These are phyloP conservation scores for Xiphophorus maculatus DNA, from an alignment of 2,113 vertebrate species.

Conservation along the genomic window DNA sequence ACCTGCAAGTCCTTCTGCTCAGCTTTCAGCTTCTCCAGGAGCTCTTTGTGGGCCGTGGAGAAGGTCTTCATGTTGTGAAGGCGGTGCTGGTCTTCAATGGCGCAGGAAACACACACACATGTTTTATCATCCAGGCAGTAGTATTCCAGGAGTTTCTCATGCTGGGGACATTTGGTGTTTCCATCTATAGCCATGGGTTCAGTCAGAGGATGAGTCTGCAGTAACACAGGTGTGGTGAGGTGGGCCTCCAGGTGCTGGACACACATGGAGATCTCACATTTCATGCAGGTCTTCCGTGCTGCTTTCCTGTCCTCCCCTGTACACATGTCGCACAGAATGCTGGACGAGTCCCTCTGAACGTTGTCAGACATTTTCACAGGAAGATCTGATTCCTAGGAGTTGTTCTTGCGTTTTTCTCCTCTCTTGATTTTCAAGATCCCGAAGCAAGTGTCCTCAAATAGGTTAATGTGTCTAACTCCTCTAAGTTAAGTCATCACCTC, in stretches of 20 bases:
- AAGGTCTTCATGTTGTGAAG: slow-evolving; percentile 74
- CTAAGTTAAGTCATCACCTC: no score
- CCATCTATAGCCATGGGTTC: slow-evolving; percentile 43
- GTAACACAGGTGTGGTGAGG: slow-evolving; percentile 63
- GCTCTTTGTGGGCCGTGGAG: slow-evolving; percentile 65
- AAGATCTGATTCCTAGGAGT: no score
- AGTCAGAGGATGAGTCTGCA: slow-evolving; percentile 73
- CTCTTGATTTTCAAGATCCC: no score
- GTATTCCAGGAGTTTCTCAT: slow-evolving; percentile 74
- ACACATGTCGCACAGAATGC: slow-evolving; percentile 74
- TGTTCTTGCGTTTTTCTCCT: no score
- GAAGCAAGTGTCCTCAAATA: no score
- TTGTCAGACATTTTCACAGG: slow-evolving; percentile 47
- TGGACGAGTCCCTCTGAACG: background rate
- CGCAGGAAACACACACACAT: slow-evolving; percentile 69
- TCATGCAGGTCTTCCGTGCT: slow-evolving; percentile 77
- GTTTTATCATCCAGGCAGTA: slow-evolving; percentile 69
- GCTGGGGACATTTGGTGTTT: slow-evolving; percentile 66
- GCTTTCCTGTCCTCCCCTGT: slow-evolving; percentile 31
- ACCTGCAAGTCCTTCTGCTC: slow-evolving; percentile 37
- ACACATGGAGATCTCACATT: slow-evolving; percentile 79
- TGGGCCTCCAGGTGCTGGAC: slow-evolving; percentile 75
- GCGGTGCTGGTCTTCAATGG: slow-evolving; percentile 58
- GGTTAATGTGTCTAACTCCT: no score
- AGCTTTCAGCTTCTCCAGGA: slow-evolving; percentile 49